Conservation (phyloP, 2,888 invertebrate species). For the Micoletzkya japonica region DNA sequence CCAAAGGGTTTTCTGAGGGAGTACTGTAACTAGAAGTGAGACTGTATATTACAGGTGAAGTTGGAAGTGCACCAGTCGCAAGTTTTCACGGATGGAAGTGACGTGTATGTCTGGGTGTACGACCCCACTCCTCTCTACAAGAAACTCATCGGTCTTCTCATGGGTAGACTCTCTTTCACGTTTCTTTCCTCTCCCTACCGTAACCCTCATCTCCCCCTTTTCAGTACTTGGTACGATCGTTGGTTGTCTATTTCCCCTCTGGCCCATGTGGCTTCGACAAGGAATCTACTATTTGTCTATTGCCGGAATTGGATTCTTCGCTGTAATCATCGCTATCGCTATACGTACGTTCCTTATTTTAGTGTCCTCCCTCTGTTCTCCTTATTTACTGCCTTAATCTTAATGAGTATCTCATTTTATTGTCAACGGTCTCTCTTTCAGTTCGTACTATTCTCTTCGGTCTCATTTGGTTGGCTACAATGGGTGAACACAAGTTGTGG, state of each 20-base stretch:
- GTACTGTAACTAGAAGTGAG: neutral
- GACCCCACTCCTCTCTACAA: conserved; percentile 68
- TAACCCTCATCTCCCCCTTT: no score
- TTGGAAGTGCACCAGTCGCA: conserved; percentile 97
- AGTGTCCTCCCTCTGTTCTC: neutral
- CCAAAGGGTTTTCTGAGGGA: neutral
- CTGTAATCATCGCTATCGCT: conserved; percentile 86
- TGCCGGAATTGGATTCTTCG: conserved; percentile 89
- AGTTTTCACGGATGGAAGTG: conserved; percentile 80
- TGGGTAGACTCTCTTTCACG: conserved; percentile 51
- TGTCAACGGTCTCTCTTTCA: conserved; percentile 47
- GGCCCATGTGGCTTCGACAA: conserved; percentile 82
- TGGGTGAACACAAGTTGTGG: conserved; percentile 93
- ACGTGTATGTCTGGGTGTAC: conserved; percentile 73
- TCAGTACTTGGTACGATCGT: conserved; percentile 88
- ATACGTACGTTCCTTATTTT: conserved; percentile 69
- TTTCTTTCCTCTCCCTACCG: no score
- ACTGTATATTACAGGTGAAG: conserved; percentile 82
- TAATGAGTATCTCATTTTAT: neutral
- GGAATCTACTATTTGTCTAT: conserved; percentile 96
- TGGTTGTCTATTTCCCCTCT: conserved; percentile 96
- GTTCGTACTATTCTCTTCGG: conserved; percentile 88
- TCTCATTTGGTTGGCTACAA: conserved; percentile 82
- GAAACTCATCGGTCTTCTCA: conserved; percentile 67
- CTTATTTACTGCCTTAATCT: no score